phyloP scores from a whole-genome alignment of 2,888 invertebrate genomes.

The Eupithecia dodoneata region DNA sequence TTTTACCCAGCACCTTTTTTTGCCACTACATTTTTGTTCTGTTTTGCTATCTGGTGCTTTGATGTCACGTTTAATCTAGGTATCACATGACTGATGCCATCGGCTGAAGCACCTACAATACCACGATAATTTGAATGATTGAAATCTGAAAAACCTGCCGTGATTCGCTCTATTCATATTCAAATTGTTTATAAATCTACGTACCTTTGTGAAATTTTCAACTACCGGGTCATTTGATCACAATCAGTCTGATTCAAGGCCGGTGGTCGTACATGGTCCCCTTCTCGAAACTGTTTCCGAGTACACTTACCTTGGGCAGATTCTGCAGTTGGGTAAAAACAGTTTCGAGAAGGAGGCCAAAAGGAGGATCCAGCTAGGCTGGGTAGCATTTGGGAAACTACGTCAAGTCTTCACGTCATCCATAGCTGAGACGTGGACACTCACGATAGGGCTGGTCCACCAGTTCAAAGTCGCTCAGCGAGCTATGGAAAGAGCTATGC shows the following conservation, averaged over 20 bases:
- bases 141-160: background rate
- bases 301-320: too few relatives aligned
- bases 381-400: too few relatives aligned
- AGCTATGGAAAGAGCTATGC: too few relatives aligned
- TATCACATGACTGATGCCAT: background rate
- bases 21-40: background rate
- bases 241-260: background rate
- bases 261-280: too few relatives aligned
- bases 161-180: slow-evolving; percentile 7
- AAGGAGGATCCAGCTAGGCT: too few relatives aligned
- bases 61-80: background rate
- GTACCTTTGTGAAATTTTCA: background rate
- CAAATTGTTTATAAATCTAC: slow-evolving; percentile 1
- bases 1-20: background rate
- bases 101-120: background rate
- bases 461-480: too few relatives aligned
- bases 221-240: background rate
- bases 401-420: too few relatives aligned
- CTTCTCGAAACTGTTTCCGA: too few relatives aligned
- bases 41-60: background rate
- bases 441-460: too few relatives aligned
- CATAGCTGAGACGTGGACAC: too few relatives aligned
- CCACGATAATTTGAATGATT: background rate
- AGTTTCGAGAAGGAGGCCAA: too few relatives aligned
- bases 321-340: too few relatives aligned